A percentile compares a stretch with the other conserved stretches of the same genome.
These are phyloP conservation scores for Lutjanus argentimaculatus DNA, from an alignment of 2,797 vertebrate species.

Conservation along the genomic window DNA sequence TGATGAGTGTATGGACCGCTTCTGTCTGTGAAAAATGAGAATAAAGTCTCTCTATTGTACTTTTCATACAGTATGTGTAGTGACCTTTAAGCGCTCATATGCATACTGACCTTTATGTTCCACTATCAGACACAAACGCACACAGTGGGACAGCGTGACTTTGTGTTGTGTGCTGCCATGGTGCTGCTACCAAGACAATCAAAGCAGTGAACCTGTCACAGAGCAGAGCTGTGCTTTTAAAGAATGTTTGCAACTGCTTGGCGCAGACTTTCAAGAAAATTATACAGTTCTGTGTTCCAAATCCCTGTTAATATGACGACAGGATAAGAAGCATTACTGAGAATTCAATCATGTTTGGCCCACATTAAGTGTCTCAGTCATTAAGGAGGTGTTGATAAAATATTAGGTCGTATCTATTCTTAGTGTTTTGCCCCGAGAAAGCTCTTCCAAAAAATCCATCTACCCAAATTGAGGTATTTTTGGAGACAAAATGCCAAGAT, in stretches of 20 bases:
- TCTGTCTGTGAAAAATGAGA: conserved; percentile 27
- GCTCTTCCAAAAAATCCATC: conserved; percentile 6
- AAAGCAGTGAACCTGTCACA: not conserved
- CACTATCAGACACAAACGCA: conserved; percentile 5
- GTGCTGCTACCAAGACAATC: not conserved
- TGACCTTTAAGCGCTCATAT: conserved; percentile 41
- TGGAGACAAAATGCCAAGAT: not conserved
- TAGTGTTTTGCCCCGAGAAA: not conserved
- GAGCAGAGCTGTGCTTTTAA: not conserved
- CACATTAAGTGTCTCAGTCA: not conserved
- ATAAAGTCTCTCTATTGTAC: conserved; percentile 13
- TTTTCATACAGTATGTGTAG: not conserved
- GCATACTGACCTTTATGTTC: conserved; percentile 37
- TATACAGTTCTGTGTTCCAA: not conserved
- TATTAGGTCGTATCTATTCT: not conserved
- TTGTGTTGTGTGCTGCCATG: not conserved
- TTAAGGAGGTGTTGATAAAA: conserved; percentile 12
- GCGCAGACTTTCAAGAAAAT: not conserved
- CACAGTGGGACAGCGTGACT: not conserved
- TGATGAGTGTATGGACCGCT: not conserved
- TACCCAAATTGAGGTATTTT: conserved; percentile 1
- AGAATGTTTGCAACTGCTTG: not conserved
- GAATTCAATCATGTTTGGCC: not conserved
- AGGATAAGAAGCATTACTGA: not conserved
- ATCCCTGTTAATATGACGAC: not conserved